These are phyloP conservation scores for Gryon sp. DNA, from an alignment of 1,140 invertebrate species.

Conservation along the genomic window DNA sequence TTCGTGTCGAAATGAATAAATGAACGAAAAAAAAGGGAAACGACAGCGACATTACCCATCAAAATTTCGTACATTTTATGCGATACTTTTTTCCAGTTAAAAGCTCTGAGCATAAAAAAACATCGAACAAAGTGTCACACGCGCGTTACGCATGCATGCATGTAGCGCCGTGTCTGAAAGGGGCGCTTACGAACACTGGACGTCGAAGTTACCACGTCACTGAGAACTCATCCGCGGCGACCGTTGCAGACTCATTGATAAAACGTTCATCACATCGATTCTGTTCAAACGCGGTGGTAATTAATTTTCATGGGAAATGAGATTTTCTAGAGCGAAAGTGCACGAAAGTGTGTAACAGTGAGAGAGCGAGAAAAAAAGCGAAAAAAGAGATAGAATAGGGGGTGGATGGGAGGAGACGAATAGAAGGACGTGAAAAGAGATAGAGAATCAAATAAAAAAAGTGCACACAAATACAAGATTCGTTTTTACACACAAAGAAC, in stretches of 20 bases:
- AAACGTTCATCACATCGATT: constrained; percentile 59
- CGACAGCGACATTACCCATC: constrained; percentile 29
- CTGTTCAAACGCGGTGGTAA: constrained; percentile 49
- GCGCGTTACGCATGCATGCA: constrained; percentile 50
- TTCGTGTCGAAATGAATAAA: constrained; percentile 42
- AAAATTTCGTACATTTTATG: constrained; percentile 54
- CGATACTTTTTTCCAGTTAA: constrained; percentile 61
- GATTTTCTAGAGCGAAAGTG: constrained; percentile 56
- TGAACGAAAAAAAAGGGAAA: constrained; percentile 15
- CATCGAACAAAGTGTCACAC: constrained; percentile 54
- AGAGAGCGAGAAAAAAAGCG: not conserved
- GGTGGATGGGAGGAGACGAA: no score
- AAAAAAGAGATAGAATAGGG: constrained; percentile 1
- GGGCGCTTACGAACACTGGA: constrained; percentile 46
- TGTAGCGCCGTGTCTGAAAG: constrained; percentile 47
- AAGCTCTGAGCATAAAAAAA: constrained; percentile 52
- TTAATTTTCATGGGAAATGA: constrained; percentile 65
- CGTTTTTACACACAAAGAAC: constrained; percentile 21
- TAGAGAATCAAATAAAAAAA: not conserved
- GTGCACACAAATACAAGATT: constrained; percentile 14
- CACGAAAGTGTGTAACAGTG: constrained; percentile 20
- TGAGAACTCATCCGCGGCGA: constrained; percentile 50
- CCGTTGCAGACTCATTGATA: constrained; percentile 52
- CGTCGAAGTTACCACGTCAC: constrained; percentile 52
- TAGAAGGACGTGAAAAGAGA: not conserved